These are phyloP conservation scores for Tryphoninae sp. DNA, from an alignment of 2,888 invertebrate species.

Conservation along the genomic window DNA sequence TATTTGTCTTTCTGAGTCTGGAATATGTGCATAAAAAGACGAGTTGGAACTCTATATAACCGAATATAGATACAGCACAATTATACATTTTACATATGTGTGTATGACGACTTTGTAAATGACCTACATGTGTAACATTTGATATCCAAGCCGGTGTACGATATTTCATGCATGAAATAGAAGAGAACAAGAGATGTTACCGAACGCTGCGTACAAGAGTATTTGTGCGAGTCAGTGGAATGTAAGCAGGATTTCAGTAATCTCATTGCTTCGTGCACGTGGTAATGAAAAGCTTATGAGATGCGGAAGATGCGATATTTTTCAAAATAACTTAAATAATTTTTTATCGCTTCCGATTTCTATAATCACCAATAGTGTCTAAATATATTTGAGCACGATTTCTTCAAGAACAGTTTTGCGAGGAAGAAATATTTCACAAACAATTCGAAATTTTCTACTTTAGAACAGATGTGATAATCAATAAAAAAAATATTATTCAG, in stretches of 20 bases:
- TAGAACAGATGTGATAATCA: too few relatives aligned
- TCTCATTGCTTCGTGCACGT: not conserved
- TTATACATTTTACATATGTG: constrained; percentile 3
- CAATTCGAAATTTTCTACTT: too few relatives aligned
- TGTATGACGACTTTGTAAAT: constrained; percentile 58
- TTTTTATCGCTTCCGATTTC: too few relatives aligned
- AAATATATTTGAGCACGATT: too few relatives aligned
- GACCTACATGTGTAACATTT: constrained; percentile 71
- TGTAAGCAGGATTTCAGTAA: constrained; percentile 39
- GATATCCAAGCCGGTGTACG: constrained; percentile 71
- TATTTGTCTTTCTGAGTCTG: not conserved
- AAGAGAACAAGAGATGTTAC: constrained; percentile 58
- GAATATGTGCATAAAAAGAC: constrained; percentile 47
- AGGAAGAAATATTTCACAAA: too few relatives aligned
- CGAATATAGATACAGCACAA: constrained; percentile 26
- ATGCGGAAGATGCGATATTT: too few relatives aligned
- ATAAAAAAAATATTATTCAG: too few relatives aligned
- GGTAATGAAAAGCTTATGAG: not conserved
- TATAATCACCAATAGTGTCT: too few relatives aligned
- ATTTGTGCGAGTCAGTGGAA: constrained; percentile 23
- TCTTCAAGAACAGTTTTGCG: too few relatives aligned
- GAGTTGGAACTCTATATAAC: constrained; percentile 43
- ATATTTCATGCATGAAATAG: constrained; percentile 75
- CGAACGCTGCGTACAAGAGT: constrained; percentile 1
- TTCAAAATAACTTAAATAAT: too few relatives aligned